Evolutionary conservation across 2,797 vertebrate genomes (phyloP).

Genomic region (Crenuchus spilurus): DNA sequence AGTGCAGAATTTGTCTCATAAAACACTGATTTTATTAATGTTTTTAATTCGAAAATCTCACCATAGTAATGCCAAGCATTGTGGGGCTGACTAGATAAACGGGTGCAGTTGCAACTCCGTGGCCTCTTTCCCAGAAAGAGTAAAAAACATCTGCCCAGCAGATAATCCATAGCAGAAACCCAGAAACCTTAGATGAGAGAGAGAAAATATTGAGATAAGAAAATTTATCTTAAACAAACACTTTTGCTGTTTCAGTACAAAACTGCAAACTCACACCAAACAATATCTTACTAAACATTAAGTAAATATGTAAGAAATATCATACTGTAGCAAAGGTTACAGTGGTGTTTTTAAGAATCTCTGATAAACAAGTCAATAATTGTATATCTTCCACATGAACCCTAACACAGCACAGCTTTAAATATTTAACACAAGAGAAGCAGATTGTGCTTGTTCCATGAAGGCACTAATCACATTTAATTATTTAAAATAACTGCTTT

Average conservation of each 20-base stretch:
- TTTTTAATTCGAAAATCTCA: constrained; percentile 66
- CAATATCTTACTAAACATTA: neutral
- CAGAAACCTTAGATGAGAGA: constrained; percentile 79
- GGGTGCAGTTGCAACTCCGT: constrained; percentile 68
- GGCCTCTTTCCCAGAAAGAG: constrained; percentile 94
- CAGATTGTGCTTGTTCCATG: no score
- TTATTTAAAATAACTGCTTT: no score
- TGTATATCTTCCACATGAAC: no score
- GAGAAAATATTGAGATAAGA: constrained; percentile 37
- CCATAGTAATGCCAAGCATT: constrained; percentile 92
- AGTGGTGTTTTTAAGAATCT: no score
- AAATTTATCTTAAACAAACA: neutral
- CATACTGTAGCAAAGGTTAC: no score
- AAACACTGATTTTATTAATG: no score
- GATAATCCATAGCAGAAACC: constrained; percentile 89
- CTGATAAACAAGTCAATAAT: no score
- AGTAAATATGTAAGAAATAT: no score
- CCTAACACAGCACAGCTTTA: no score
- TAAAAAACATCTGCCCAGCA: constrained; percentile 99
- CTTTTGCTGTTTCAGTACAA: neutral
- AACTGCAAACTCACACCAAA: neutral
- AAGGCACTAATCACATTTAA: no score
- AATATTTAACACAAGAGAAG: no score
- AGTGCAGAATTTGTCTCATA: no score
- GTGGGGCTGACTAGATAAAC: constrained; percentile 88